Percentiles rank a stretch among this genome's conserved stretches.
These are phyloP conservation scores for Microcebus murinus DNA, from an alignment of 2,113 vertebrate genomes.

Conservation along the genomic window DNA sequence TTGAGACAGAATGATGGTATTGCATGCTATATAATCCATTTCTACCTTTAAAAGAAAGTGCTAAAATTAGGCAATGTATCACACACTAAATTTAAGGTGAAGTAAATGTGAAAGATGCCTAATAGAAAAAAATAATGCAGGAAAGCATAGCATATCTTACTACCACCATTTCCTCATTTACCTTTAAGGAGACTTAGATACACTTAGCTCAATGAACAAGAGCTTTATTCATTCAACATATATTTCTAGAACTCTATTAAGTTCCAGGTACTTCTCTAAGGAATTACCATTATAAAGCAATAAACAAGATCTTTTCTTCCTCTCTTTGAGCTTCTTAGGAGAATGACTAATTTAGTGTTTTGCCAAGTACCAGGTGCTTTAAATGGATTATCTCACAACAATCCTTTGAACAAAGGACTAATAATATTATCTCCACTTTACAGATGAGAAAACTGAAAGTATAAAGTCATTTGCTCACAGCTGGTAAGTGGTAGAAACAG, in stretches of 20 bases:
- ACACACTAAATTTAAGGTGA: background rate
- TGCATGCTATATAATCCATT: background rate
- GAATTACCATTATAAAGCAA: background rate
- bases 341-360: background rate
- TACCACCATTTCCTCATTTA: background rate
- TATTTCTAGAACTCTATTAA: background rate
- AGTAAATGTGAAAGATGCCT: slow-evolving; percentile 12
- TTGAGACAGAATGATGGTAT: background rate
- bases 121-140: background rate
- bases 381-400: slow-evolving; percentile 13
- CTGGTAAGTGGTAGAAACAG: background rate
- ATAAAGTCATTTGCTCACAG: background rate
- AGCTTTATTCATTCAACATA: background rate
- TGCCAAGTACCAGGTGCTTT: background rate
- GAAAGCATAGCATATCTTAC: background rate
- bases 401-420: slow-evolving; percentile 41
- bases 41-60: slow-evolving; percentile 31
- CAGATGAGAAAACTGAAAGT: background rate
- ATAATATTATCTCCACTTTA: background rate
- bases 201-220: background rate
- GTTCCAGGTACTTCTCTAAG: background rate
- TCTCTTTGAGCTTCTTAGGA: background rate
- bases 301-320: slow-evolving; percentile 19
- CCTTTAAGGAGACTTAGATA: background rate
- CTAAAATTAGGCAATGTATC: background rate